Evolutionary conservation across 2,113 vertebrate species (phyloP).

Genomic region (Elephas maximus): DNA sequence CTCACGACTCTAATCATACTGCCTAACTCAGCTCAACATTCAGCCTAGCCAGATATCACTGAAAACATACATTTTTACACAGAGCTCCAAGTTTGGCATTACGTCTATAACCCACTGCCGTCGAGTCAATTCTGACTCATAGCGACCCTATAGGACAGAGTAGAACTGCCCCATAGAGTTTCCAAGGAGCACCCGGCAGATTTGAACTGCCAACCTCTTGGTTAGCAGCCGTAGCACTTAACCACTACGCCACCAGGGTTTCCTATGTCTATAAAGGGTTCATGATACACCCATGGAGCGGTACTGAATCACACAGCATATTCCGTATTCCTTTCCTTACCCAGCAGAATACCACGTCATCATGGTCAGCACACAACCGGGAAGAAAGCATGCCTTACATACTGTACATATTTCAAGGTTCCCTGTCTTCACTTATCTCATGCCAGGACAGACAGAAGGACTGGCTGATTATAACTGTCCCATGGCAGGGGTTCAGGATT

Average conservation of each 20-base stretch:
- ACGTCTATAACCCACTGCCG: background rate
- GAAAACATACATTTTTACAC: background rate
- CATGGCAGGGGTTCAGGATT: background rate
- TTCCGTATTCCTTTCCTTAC: background rate
- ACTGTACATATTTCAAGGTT: background rate
- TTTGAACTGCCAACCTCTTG: too few relatives aligned
- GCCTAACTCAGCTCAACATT: background rate
- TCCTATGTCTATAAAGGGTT: background rate
- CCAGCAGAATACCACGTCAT: background rate
- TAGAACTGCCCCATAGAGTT: too few relatives aligned
- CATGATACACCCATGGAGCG: background rate
- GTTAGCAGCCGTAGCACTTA: too few relatives aligned
- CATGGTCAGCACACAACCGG: accelerated
- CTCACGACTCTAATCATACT: background rate
- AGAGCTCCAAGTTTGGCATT: background rate
- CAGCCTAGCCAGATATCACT: background rate
- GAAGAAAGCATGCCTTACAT: background rate
- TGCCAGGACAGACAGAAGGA: background rate
- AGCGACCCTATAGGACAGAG: too few relatives aligned
- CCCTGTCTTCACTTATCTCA: background rate
- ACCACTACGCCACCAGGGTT: too few relatives aligned
- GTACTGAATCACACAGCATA: background rate
- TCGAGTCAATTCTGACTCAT: too few relatives aligned
- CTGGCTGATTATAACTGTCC: background rate
- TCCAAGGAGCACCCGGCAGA: too few relatives aligned